A percentile compares a stretch with the other conserved stretches of the same genome.
Conservation (phyloP, 1,140 invertebrate genomes). For the Orius insidiosus region DNA sequence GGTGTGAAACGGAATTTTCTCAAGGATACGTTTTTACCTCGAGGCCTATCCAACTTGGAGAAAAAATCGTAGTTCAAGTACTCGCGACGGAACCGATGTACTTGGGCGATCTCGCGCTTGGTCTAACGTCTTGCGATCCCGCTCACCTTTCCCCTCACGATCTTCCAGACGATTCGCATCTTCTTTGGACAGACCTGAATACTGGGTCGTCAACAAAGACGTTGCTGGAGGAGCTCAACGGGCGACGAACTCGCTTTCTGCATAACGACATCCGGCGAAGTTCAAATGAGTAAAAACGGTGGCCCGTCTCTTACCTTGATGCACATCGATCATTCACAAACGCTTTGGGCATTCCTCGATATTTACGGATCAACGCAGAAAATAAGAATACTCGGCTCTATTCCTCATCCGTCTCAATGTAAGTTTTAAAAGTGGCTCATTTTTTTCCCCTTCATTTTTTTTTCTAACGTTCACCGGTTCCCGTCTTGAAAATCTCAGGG, state of each 20-base stretch:
- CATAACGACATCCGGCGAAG: constrained; percentile 67
- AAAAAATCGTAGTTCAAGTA: constrained; percentile 36
- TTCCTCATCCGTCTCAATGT: constrained; percentile 24
- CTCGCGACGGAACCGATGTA: constrained; percentile 69
- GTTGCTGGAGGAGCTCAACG: constrained; percentile 56
- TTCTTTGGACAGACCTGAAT: constrained; percentile 87
- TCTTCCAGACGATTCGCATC: constrained; percentile 83
- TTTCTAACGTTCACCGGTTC: too few relatives aligned
- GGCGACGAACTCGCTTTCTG: constrained; percentile 86
- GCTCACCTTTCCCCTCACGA: constrained; percentile 47
- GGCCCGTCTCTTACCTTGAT: constrained; percentile 58
- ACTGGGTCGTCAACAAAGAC: constrained; percentile 92
- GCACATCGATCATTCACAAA: constrained; percentile 80
- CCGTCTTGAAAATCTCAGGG: too few relatives aligned
- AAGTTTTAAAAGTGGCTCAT: background rate
- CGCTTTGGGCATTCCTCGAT: constrained; percentile 89
- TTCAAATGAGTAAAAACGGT: constrained; percentile 78
- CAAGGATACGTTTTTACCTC: constrained; percentile 89
- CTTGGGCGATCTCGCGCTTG: constrained; percentile 74
- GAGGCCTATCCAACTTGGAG: constrained; percentile 58
- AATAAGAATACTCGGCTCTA: constrained; percentile 46
- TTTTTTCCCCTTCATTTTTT: too few relatives aligned
- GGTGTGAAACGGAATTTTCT: constrained; percentile 72
- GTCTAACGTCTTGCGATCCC: constrained; percentile 86
- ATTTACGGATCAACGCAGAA: constrained; percentile 85